Evolutionary conservation across 2,113 vertebrate species (phyloP), one percentile per base, ranked within the genome.

Genomic region (Pteronura brasiliensis): DNA sequence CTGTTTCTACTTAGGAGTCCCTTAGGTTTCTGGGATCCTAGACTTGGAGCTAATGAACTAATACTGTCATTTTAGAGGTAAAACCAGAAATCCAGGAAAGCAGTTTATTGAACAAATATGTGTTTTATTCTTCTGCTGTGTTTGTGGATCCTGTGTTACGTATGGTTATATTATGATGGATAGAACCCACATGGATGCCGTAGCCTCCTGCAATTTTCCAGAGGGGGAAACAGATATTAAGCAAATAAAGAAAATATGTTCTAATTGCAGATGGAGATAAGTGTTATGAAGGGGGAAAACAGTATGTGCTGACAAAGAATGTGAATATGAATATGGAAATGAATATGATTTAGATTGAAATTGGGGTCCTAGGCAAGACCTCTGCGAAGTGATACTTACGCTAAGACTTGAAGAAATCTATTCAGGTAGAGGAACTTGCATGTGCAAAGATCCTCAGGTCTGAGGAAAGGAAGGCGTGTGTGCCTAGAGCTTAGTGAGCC

Each of bases 401-500:
- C 39, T 39, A 47, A 61, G 36, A 67, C 63, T 90, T 74, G 74
- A 76, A 52, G 17, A 69, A 84, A 61, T 95, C 47, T 86, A 27
- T 25, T 18, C 89, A 86, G 80, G 42, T 4, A 25, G 18, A 81
- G 52, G 34, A 7, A 74, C 34, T 59, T 59, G 47, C 36, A 39
- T 18, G 52, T 55, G 31, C 69, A 82, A 76, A 81, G 59, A 84
- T 80, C 17, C 34, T 86, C 63, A 34, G 34, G 8, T 71, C 52
- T 76, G 74, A 87, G n/a, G 17, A 7, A 63, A 61, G 14, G n/a
- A 96, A 92, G 86, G n/a, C 7, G 0, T 4, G 0, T 96, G 65
- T 83, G 86, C 34, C 42, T 63, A 42, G 82, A 92, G 69, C 92
- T 88, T 55, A 67, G 57, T 72, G 76, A 97, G 74, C 74, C 76